phyloP scores from a whole-genome alignment of 2,888 invertebrate species.

The Cacoxenus indagator region DNA sequence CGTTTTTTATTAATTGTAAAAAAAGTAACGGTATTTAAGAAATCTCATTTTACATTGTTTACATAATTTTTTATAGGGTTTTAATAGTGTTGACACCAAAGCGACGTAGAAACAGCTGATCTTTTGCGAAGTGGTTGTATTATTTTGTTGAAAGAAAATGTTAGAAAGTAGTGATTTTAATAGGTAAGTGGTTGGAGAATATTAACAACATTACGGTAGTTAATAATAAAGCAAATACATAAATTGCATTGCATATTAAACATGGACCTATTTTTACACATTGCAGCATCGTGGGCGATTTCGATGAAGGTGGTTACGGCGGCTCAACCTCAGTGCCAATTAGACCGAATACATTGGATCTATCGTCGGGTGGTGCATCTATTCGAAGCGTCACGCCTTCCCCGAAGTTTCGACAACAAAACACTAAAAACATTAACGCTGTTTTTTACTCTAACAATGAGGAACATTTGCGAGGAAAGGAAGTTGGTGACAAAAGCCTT shows the following conservation, averaged over 20 bases:
- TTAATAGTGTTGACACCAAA: not conserved
- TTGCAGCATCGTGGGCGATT: too few species aligned
- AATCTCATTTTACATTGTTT: too few species aligned
- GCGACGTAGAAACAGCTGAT: not conserved
- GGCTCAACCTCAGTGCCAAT: not conserved
- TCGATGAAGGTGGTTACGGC: too few species aligned
- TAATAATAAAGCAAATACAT: not conserved
- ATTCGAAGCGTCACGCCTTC: not conserved
- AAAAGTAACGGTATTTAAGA: too few species aligned
- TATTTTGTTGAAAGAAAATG: conserved; percentile 48
- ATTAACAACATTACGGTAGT: not conserved
- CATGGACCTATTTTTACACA: too few species aligned
- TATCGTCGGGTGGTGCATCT: not conserved
- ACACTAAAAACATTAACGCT: conserved; percentile 18
- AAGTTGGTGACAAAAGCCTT: conserved; percentile 36
- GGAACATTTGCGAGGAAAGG: not conserved
- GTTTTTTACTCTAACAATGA: conserved; percentile 10
- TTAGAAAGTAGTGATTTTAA: conserved; percentile 60
- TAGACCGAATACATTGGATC: not conserved
- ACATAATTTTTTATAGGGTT: too few species aligned
- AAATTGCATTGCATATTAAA: not conserved
- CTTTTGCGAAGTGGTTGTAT: too few species aligned
- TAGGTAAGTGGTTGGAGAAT: conserved; percentile 43
- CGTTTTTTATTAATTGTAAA: too few species aligned
- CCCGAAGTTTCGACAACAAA: not conserved